A percentile compares a stretch with the other conserved stretches of the same genome.
These are phyloP conservation scores for Lottia gigantea DNA, from an alignment of 2,888 invertebrate species.

Conservation along the genomic window DNA sequence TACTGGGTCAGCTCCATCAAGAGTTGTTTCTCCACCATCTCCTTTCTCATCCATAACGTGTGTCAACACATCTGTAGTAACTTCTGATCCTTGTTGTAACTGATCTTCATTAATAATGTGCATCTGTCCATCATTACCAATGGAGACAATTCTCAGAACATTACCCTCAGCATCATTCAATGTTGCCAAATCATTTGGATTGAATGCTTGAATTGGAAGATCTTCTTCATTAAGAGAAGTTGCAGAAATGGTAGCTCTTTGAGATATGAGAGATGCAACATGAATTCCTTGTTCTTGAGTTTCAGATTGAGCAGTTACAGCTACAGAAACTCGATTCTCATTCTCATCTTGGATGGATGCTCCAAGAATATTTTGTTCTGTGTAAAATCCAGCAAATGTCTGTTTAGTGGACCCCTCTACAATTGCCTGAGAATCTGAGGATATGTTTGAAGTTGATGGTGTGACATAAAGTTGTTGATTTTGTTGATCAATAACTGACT, in stretches of 20 bases:
- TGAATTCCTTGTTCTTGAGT: background rate
- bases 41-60: conserved; percentile 12
- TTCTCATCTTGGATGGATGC: conserved; percentile 20
- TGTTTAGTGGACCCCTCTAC: conserved; percentile 19
- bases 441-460: background rate
- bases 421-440: conserved; percentile 10
- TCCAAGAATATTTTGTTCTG: conserved; percentile 20
- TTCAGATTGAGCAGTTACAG: background rate
- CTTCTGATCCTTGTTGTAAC: conserved; percentile 12
- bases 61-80: conserved; percentile 3
- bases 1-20: conserved; percentile 40
- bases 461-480: conserved; percentile 19
- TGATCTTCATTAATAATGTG: conserved; percentile 40
- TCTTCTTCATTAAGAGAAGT: conserved; percentile 12
- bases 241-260: background rate
- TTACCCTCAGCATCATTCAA: conserved; percentile 32
- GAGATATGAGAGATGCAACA: background rate
- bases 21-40: conserved; percentile 10
- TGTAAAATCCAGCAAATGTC: conserved; percentile 17
- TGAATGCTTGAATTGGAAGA: background rate
- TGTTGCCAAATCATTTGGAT: conserved; percentile 10
- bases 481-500: conserved; percentile 25
- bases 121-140: conserved; percentile 52
- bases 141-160: conserved; percentile 49
- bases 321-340: background rate